Evolutionary conservation across 2,888 invertebrate genomes (phyloP), one percentile per base, ranked within the genome.

Genomic region (Habrosyne pyritoides): DNA sequence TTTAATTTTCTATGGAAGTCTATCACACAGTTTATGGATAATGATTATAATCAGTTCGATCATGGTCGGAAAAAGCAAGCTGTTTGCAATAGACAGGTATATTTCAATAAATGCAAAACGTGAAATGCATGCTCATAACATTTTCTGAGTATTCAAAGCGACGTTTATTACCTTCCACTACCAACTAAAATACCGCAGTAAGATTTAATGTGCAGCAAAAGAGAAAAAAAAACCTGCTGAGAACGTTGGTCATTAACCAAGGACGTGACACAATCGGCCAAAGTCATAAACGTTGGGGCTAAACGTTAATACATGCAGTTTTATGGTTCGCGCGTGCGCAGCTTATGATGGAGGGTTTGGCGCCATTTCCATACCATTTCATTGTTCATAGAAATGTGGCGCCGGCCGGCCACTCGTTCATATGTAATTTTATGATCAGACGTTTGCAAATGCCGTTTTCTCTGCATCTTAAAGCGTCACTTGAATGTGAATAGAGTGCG

Each of bases 341-440:
- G 82, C 81, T 83, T 88, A 85, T 87, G 86, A 87, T 86, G 77
- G 69, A 75, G 75, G 76, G 80, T 75, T 85, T 81, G 88, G 88
- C 90, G 91, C 87, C 89, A 84, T 84, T 86, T 84, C 77, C 85
- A 84, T 82, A 75, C 79, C 75, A 82, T 85, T 88, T 88, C 86
- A 91, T 91, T 91, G 90, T 91, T 89, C 87, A 89, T 83, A 87
- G 87, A 88, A 89, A 81, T 79, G 81, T 84, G 91, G 89, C 91
- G 91, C 89, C 91, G 73, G 73, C 75, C 77, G 75, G 70, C 75
- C 75, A 85, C 83, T 81, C 82, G 84, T 84, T 86, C 79, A 77
- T 81, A 82, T 80, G 84, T 84, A 83, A 82, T 84, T 91, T 91
- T 89, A 90, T 81, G 86, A 87, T 85, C 83, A 70, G 77, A 71